phyloP scores from a whole-genome alignment of 1,140 invertebrate species.

The Diploscapter pachys region DNA sequence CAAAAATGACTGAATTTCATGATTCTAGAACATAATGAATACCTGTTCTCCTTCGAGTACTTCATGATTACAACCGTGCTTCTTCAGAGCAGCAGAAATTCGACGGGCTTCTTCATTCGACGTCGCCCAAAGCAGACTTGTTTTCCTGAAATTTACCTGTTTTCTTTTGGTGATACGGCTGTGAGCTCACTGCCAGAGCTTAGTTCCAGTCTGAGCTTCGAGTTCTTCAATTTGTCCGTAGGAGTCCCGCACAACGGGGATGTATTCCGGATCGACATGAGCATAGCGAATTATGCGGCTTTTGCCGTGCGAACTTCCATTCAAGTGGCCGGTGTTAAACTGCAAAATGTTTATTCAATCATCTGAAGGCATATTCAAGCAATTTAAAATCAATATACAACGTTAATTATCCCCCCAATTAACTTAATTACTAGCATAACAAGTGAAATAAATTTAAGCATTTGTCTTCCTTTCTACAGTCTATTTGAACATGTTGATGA shows the following conservation, averaged over 20 bases:
- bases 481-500: no score
- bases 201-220: conserved; percentile 20
- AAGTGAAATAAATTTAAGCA: no score
- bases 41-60: conserved; percentile 17
- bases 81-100: conserved; percentile 13
- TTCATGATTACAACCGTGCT: conserved; percentile 18
- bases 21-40: not conserved
- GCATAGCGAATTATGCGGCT: conserved; percentile 30
- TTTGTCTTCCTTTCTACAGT: no score
- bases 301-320: conserved; percentile 33
- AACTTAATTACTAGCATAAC: no score
- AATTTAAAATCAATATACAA: no score
- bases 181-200: conserved; percentile 26
- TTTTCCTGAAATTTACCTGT: conserved; percentile 22
- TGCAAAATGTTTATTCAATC: conserved; percentile 1
- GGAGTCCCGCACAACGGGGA: conserved; percentile 21
- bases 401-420: no score
- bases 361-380: no score
- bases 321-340: conserved; percentile 23
- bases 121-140: conserved; percentile 22
- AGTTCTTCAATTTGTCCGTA: conserved; percentile 30
- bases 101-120: conserved; percentile 3
- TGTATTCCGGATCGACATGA: conserved; percentile 23
- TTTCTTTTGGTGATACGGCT: not conserved
- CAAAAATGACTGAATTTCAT: conserved; percentile 2